Evolutionary conservation across 2,888 invertebrate genomes (phyloP).

Genomic region (Apamea epomidion): DNA sequence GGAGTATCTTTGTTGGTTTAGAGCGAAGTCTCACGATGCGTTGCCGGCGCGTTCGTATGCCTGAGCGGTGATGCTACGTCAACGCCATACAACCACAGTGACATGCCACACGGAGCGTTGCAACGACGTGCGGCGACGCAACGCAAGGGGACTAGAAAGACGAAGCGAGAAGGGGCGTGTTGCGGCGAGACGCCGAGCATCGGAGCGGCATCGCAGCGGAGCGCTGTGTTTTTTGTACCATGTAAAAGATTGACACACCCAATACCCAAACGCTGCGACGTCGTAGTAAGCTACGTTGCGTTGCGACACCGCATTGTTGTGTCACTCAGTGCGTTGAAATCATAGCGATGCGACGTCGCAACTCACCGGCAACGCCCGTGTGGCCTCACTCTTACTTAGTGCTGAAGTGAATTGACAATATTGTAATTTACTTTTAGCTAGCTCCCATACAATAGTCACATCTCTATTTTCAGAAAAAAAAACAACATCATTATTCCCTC

Average conservation of each 20-base stretch:
- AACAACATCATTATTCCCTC: constrained; percentile 36
- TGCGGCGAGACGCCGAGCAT: too few relatives aligned
- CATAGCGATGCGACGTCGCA: neutral
- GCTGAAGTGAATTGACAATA: neutral
- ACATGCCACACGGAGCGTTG: neutral
- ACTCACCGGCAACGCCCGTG: neutral
- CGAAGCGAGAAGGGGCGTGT: neutral
- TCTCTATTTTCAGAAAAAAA: neutral
- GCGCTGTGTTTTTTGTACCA: neutral
- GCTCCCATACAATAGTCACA: neutral
- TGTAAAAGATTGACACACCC: neutral
- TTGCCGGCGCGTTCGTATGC: neutral
- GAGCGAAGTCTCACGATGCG: neutral
- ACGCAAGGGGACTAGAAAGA: neutral
- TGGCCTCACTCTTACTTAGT: neutral
- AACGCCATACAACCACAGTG: neutral
- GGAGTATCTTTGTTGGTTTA: neutral
- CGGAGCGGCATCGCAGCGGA: neutral
- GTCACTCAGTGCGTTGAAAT: neutral
- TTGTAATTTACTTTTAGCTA: neutral
- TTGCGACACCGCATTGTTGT: neutral
- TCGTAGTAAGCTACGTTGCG: neutral
- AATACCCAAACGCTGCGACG: neutral
- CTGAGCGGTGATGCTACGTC: neutral
- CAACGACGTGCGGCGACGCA: neutral